Base-by-base conservation (phyloP, 2,113 vertebrate genomes). In the Harpagus bidentatus region DNA sequence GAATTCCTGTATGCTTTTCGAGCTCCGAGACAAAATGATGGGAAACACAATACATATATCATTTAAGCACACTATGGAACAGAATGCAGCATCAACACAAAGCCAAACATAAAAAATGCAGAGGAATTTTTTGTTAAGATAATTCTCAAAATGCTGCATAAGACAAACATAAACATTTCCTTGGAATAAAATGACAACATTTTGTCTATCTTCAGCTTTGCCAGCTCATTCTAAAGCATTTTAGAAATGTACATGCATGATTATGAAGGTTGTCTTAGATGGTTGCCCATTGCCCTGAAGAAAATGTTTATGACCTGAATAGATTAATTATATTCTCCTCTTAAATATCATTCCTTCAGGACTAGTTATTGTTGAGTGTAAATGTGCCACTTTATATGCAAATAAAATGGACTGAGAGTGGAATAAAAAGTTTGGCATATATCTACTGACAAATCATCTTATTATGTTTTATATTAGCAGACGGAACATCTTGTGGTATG, bases 331-430 rank as follows among this genome's bases (percentile, higher is more conserved):
- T 96, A 95, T 95, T 97, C 93, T 93, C 95, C 91, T 92, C 97
- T 97, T 98, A 98, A 98, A 98, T 97, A 98, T 95, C 95, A 96
- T 92, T 97, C 97, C 97, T 98, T 97, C 96, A 97, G 97, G 96
- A 95, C 90, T 97, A 96, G 96, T 98, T 98, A 98, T 96, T 98
- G 95, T 97, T 97, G 95, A 98, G 96, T 92, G 85, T 70, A 97
- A 98, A 98, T 98, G 96, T 94, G 78, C 95, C 96, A 98, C 98
- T 98, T 98, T 98, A 98, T 97, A 98, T 98, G 98, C 98, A 98
- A 98, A 98, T 98, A 98, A 97, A 98, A 95, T 93, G 65, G 53
- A 81, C 82, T 91, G 81, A 96, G 94, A 97, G 97, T 94, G 96
- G 96, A 98, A 98, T 95, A 92, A 97, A 97, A 98, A 97, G 91